Conservation (phyloP, 1,140 invertebrate species). For the Philaenus spumarius region DNA sequence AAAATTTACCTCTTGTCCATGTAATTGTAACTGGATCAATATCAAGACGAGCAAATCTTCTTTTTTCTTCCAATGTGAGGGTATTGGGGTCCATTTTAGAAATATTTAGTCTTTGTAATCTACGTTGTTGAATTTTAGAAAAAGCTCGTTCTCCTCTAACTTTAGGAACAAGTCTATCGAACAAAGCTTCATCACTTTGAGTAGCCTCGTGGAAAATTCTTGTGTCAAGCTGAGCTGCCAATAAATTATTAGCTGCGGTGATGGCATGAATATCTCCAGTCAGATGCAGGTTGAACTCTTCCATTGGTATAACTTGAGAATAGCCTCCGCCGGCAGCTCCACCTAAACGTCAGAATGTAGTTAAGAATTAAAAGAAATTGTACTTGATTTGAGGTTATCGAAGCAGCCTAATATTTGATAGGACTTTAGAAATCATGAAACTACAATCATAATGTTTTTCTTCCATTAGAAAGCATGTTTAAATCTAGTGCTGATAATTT, state of each 20-base stretch:
- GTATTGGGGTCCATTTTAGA: conserved; percentile 77
- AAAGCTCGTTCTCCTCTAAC: conserved; percentile 38
- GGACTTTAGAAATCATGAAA: no score
- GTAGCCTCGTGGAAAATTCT: conserved; percentile 93
- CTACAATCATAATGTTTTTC: no score
- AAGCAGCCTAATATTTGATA: no score
- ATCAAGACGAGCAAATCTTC: conserved; percentile 76
- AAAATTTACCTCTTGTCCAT: conserved; percentile 85
- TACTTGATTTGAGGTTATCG: no score
- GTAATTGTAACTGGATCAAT: conserved; percentile 87
- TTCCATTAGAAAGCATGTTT: no score
- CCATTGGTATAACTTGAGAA: conserved; percentile 96
- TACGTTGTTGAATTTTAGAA: conserved; percentile 71
- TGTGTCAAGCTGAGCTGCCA: conserved; percentile 91
- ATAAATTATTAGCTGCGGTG: conserved; percentile 93
- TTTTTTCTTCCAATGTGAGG: conserved; percentile 73
- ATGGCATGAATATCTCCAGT: conserved; percentile 99
- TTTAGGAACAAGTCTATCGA: conserved; percentile 76
- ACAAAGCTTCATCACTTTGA: conserved; percentile 82
- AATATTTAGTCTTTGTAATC: conserved; percentile 79
- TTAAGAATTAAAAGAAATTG: no score
- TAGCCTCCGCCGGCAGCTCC: conserved; percentile 95
- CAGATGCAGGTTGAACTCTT: conserved; percentile 98
- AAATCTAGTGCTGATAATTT: no score
- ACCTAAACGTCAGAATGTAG: conserved; percentile 41